Evolutionary conservation across 1,140 invertebrate genomes (phyloP).

Genomic region (Cydia amplana): DNA sequence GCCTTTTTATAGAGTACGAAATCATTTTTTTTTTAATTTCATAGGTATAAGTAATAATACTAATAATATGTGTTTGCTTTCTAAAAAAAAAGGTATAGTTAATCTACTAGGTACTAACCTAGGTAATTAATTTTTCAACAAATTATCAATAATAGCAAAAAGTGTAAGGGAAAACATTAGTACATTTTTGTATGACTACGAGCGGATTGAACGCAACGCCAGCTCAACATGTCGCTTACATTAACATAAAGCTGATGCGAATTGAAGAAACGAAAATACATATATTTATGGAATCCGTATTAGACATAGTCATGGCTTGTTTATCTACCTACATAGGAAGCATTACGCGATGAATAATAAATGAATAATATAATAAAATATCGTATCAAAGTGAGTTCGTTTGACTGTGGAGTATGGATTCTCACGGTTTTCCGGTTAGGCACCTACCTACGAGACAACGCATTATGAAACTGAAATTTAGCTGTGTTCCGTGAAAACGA

Average conservation of each 20-base stretch:
- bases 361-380: too few species aligned
- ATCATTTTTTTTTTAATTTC: too few species aligned
- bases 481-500: background rate
- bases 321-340: slow-evolving; percentile 29
- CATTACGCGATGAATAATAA: slow-evolving; percentile 23
- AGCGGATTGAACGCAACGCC: too few species aligned
- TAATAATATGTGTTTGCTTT: too few species aligned
- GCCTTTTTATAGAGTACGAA: too few species aligned
- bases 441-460: background rate
- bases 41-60: too few species aligned
- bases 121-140: too few species aligned
- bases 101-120: too few species aligned
- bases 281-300: slow-evolving; percentile 15
- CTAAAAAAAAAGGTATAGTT: too few species aligned
- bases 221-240: too few species aligned
- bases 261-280: background rate
- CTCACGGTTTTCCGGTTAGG: slow-evolving; percentile 5
- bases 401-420: slow-evolving; percentile 8
- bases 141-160: background rate
- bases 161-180: background rate
- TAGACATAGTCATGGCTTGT: slow-evolving; percentile 21
- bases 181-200: too few species aligned
- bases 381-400: background rate
- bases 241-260: background rate
- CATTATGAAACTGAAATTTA: background rate